These are phyloP conservation scores for Camelus bactrianus DNA, from an alignment of 2,113 vertebrate genomes.

Conservation along the genomic window DNA sequence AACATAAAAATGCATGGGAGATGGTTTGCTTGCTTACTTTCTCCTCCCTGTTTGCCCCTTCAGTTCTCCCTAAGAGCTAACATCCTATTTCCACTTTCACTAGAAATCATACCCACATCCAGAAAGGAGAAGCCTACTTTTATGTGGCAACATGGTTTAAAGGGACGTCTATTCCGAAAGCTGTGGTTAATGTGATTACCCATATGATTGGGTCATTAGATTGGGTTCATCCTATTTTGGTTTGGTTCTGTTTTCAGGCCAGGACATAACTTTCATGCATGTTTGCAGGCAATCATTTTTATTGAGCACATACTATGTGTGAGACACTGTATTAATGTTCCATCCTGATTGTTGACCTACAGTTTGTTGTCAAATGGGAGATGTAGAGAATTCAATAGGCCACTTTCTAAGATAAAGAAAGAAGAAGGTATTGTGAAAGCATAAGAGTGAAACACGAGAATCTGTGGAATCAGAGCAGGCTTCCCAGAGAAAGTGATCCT, in stretches of 20 bases:
- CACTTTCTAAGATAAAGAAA: conserved; percentile 10
- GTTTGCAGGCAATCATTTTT: neutral
- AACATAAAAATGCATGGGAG: neutral
- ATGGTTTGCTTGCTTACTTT: neutral
- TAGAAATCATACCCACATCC: neutral
- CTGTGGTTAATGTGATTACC: neutral
- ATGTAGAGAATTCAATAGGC: conserved; percentile 13
- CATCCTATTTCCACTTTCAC: neutral
- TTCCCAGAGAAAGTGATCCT: conserved; percentile 2
- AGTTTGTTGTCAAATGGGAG: neutral
- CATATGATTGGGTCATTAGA: neutral
- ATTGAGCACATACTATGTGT: neutral
- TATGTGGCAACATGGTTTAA: neutral
- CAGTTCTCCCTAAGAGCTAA: neutral
- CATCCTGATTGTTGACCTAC: neutral
- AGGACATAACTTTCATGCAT: neutral
- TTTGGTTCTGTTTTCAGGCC: conserved; percentile 36
- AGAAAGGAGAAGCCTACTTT: conserved; percentile 26
- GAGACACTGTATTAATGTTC: conserved; percentile 25
- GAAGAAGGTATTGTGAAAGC: neutral
- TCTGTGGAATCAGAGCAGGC: neutral
- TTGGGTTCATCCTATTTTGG: conserved; percentile 9
- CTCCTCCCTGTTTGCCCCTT: neutral
- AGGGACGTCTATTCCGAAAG: neutral
- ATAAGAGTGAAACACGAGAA: neutral